Evolutionary conservation across 2,113 vertebrate genomes (phyloP).

Genomic region (Rhynchomys soricoides): DNA sequence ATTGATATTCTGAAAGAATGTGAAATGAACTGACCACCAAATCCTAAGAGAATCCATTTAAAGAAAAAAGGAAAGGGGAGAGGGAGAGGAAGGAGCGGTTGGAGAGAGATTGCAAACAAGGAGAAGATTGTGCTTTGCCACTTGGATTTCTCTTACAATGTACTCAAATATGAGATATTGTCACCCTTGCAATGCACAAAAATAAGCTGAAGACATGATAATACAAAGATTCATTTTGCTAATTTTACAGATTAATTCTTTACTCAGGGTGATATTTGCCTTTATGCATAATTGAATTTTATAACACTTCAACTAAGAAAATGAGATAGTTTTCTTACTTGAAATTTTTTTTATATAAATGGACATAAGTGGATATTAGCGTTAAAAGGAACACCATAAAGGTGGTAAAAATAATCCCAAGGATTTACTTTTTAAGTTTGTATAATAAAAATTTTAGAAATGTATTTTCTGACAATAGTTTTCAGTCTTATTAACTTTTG

Average conservation of each 20-base stretch:
- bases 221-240: constrained; percentile 57
- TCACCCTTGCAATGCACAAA: constrained; percentile 33
- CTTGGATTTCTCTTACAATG: constrained; percentile 34
- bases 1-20: constrained; percentile 90
- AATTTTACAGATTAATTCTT: constrained; percentile 43
- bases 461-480: background rate
- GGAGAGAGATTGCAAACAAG: background rate
- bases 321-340: constrained; percentile 21
- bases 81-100: background rate
- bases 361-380: constrained; percentile 13
- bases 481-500: constrained; percentile 25
- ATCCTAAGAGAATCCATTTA: constrained; percentile 41
- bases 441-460: background rate
- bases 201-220: constrained; percentile 22
- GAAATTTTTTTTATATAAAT: constrained; percentile 32
- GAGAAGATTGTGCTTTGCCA: constrained; percentile 1
- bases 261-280: constrained; percentile 29
- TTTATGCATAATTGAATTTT: constrained; percentile 62
- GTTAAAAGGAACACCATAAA: constrained; percentile 3
- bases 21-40: constrained; percentile 86
- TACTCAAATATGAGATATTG: constrained; percentile 32
- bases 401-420: background rate
- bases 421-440: constrained; percentile 1
- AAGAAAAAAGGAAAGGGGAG: background rate
- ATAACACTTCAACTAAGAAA: constrained; percentile 4